These are phyloP conservation scores for Cheilosia vernalis DNA, from an alignment of 2,888 invertebrate genomes.

Conservation along the genomic window DNA sequence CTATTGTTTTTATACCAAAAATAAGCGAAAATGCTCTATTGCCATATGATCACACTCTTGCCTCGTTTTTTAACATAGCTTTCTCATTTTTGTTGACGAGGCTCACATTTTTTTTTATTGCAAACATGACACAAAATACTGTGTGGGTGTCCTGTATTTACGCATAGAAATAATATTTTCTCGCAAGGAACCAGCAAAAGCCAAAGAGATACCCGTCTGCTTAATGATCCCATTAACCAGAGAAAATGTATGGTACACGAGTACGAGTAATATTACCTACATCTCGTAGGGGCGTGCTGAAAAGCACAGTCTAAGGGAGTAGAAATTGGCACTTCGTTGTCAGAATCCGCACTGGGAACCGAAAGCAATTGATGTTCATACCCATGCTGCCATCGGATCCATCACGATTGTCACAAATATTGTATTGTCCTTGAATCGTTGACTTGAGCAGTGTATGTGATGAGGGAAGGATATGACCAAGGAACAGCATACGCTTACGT, in stretches of 20 bases:
- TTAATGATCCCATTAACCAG: conserved; percentile 33
- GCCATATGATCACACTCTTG: no score
- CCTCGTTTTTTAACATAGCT: no score
- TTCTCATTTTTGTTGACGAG: conserved; percentile 3
- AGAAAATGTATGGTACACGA: conserved; percentile 28
- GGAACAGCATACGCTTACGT: background rate
- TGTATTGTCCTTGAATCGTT: conserved; percentile 8
- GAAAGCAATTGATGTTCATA: conserved; percentile 13
- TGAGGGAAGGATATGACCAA: conserved; percentile 4
- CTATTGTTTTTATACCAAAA: no score
- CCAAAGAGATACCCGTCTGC: background rate
- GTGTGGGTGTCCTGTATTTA: background rate
- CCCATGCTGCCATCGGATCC: conserved; percentile 10
- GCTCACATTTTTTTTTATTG: background rate
- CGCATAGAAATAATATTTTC: background rate
- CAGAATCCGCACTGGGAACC: conserved; percentile 17
- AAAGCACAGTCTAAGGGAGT: background rate
- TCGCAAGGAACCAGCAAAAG: background rate
- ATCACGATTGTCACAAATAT: conserved; percentile 18
- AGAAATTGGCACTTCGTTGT: conserved; percentile 27
- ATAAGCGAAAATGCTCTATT: no score
- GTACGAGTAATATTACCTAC: background rate
- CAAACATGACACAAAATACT: background rate
- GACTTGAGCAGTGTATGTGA: background rate
- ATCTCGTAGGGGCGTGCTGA: background rate